Evolutionary conservation across 2,888 invertebrate genomes (phyloP), one percentile per base, ranked within the genome.

Genomic region (Acleris cristana): DNA sequence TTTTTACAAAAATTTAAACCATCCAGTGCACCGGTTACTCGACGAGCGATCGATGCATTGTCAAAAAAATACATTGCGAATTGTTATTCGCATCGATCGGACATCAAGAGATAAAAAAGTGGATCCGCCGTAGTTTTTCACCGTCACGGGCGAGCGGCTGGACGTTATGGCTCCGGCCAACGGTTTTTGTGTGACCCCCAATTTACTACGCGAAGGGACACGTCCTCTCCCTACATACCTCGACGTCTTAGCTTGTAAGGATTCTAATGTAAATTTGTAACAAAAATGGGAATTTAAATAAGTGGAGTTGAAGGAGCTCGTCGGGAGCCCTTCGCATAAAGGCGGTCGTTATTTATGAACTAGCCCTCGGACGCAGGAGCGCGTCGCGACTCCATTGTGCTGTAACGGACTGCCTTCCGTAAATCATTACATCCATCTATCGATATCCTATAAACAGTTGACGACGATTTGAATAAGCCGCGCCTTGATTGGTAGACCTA

Each of bases 171-270:
- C 80, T 80, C 80, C 81, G 79, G 83, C 82, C 89, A 92, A 92
- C 92, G 92, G 92, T 92, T 92, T 92, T 92, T 92, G 88, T 88
- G 87, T 90, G 89, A 91, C 92, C 92, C 92, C 84, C 88, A 87
- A 91, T 91, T 91, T 90, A 90, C 90, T 89, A 89, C 84, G 86
- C 80, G 86, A 87, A 90, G 89, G 90, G 91, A 88, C 88, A 79
- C 71, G 76, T 72, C 76, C 78, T 80, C 79, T 83, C 83, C 85
- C 82, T 79, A 79, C 80, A 83, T 87, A 87, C 86, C 86, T 86
- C 84, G 80, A 84, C 85, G 84, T 90, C 89, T 90, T 83, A 81
- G 81, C 85, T 80, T 84, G 81, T 84, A 81, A 85, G 82, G 85
- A 88, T 87, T 88, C 82, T 87, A 88, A 92, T 91, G 92, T 91